Base-by-base conservation (phyloP, 2,888 invertebrate species). In the Odontomyia ornata region DNA sequence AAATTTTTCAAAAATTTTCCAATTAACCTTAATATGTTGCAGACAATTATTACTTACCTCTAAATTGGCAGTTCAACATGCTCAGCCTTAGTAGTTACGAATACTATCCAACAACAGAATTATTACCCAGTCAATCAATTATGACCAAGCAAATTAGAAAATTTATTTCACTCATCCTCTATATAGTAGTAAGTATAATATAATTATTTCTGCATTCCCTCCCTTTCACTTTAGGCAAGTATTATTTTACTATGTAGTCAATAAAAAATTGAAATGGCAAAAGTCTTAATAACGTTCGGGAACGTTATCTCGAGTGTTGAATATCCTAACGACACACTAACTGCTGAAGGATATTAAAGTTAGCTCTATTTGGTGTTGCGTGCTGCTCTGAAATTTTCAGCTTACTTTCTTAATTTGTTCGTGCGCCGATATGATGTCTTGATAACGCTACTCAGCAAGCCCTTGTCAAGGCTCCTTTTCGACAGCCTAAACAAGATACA, bases 391-490 rank as follows among this genome's bases (percentile, higher is more conserved):
- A 62, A 62, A 28, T 62, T 62, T 25, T 60, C 27, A 60, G 27
- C 27, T 60, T 62, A 27, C 7, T 62, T 62, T 62, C 62, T 62
- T 62, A 62, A 62, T 62, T 62, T 62, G 25, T 62, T 25, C 62
- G 62, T 62, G 62, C 15, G 18, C 9, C 13, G 28, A 7, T 27
- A 62, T 62, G 62, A 62, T 27, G 27, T 25, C 60, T 7, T 62
- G 25, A 60, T 60, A 60, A 18, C 52, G n/a, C 15, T 52, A 52
- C 5, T 36, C 9, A 9, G 36, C 36, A 3, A 36, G 52, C 52
- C 15, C 4, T 52, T 52, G 15, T 52, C 18, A 15, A 52, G n/a
- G 4, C 52, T 15, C 52, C 2, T 52, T 52, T 15, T 9, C 7
- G 52, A 52, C 52, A 9, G 36, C 36, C 52, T 13, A 52, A 52